phyloP scores from a whole-genome alignment of 2,113 vertebrate species.

The Gymnocephalus cernua region DNA sequence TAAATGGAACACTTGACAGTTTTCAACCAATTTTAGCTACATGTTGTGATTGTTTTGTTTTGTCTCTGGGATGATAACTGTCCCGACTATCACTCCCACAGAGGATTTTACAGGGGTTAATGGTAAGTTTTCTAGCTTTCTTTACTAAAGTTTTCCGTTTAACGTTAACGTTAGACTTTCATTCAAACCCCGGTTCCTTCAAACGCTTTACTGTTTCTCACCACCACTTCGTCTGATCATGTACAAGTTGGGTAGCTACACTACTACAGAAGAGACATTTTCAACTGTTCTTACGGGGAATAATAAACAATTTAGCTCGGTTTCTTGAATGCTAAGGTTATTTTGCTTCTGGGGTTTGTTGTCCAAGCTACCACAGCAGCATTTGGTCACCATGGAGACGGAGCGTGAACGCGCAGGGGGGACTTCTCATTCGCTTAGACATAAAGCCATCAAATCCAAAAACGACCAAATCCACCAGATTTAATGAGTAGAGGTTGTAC shows the following conservation, averaged over 20 bases:
- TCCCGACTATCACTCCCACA: neutral
- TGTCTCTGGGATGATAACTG: neutral
- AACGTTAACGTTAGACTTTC: neutral
- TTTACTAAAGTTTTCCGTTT: neutral
- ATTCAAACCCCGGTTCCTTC: neutral
- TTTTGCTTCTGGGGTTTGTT: slow-evolving; percentile 63
- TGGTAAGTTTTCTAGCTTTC: slow-evolving; percentile 40
- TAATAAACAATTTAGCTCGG: neutral
- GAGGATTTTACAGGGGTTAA: neutral
- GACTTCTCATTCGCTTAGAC: neutral
- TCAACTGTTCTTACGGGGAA: rapidly evolving
- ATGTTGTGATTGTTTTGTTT: rapidly evolving
- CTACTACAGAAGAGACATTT: neutral
- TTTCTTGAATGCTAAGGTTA: neutral
- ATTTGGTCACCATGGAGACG: slow-evolving; percentile 78
- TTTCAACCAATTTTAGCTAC: neutral
- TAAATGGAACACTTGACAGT: slow-evolving; percentile 18
- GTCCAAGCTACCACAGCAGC: slow-evolving; percentile 31
- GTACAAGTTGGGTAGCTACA: neutral
- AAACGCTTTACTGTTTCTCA: neutral
- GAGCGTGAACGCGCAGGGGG: slow-evolving; percentile 71
- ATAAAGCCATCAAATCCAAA: neutral
- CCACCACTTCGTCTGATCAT: neutral
- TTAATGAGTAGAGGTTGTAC: too few species aligned
- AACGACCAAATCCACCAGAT: neutral